Base-by-base conservation (phyloP, 1,140 invertebrate species). In the Hylaeus volcanicus region DNA sequence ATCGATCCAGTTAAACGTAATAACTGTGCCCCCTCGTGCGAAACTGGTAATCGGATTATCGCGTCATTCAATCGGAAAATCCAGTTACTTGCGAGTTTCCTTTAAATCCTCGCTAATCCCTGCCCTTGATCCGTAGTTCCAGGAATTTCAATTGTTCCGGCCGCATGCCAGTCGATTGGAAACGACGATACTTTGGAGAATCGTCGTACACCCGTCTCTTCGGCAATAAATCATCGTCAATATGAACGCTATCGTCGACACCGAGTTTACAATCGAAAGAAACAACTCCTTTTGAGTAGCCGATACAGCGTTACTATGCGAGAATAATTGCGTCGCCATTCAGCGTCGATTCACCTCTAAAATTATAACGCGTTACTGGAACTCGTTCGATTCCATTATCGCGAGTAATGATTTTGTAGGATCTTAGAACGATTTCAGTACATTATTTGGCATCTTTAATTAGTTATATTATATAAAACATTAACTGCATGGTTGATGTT, bases 221-320 rank as follows among this genome's bases (percentile, higher is more conserved):
- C 41, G 66, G 41, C 51, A 68, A 76, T 77, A 77, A 77, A 77
- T 77, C 74, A 60, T 60, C 53, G 74, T 68, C 69, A 39, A 41
- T 26, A 63, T 14, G 48, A 58, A 69, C 5, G 3, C 58, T 51
- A 8, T 48, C 8, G 45, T 48, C 51, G 58, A 8, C 51, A 51
- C 63, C 76, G 45, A 48, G 26, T 37, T 43, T 63, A 55, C 26
- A 26, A 26, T 77, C 43, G 5, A 70, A 56, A 15, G 39, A 11
- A 14, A 39, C 2, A 26, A 45, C 26, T 15, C 41, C 55, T 56
- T 55, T 56, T 68, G 61, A 6, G 5, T 72, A n/a, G 56, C 45
- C 15, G 43, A 53, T 61, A 11, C 9, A 43, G n/a, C 37, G 48
- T 48, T n/a, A 58, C 37, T 26, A 60, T 14, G 71, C 48, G n/a